These are phyloP conservation scores for Sinodicranocentrus sp. DNA, from an alignment of 2,888 invertebrate species.

Conservation along the genomic window DNA sequence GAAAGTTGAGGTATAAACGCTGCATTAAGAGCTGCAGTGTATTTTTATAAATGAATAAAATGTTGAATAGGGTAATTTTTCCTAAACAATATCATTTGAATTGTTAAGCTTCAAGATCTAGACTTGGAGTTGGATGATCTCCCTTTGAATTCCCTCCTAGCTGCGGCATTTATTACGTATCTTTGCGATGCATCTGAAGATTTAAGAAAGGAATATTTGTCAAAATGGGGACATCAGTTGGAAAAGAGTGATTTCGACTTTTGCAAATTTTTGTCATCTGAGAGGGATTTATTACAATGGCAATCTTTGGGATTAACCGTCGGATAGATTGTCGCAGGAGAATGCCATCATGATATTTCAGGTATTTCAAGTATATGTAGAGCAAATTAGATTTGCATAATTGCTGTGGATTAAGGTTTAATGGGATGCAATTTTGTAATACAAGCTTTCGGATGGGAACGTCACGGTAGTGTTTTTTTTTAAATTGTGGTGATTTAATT, in stretches of 20 bases:
- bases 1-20: constrained; percentile 83
- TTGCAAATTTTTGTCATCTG: constrained; percentile 82
- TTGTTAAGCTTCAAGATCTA: constrained; percentile 79
- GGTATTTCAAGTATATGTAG: constrained; percentile 79
- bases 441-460: constrained; percentile 72
- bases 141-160: constrained; percentile 84
- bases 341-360: constrained; percentile 89
- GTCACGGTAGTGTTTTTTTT: too few relatives aligned
- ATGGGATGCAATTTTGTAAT: too few relatives aligned
- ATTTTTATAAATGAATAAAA: not conserved
- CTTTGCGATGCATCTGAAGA: constrained; percentile 86
- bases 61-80: too few relatives aligned
- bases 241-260: constrained; percentile 80
- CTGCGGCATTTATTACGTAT: constrained; percentile 89
- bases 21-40: not conserved
- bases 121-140: constrained; percentile 83
- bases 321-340: constrained; percentile 88
- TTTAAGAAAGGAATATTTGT: constrained; percentile 81
- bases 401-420: too few relatives aligned
- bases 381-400: not conserved
- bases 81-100: too few relatives aligned
- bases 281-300: constrained; percentile 91
- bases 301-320: constrained; percentile 90
- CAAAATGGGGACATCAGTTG: constrained; percentile 79
- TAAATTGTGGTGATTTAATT: too few relatives aligned